A percentile compares a stretch with the other conserved stretches of the same genome.
Evolutionary conservation across 53 echinoderm and acorn worm species (phyloP).

Genomic region (Actinopyga echinites): DNA sequence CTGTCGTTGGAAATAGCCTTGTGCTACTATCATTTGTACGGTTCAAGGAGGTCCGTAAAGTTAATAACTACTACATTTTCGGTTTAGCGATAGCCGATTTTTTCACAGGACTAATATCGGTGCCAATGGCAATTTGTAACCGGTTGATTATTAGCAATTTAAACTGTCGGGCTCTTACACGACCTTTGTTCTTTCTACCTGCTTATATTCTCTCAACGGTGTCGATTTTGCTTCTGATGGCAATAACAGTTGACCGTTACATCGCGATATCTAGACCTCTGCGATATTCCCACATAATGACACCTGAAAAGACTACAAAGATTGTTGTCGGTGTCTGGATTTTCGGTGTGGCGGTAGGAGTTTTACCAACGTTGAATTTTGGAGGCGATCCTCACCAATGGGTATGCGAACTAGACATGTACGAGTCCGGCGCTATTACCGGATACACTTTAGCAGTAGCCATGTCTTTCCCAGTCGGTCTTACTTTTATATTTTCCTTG

Average conservation of each 20-base stretch:
- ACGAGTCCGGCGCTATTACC: no score
- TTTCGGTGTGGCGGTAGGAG: no score
- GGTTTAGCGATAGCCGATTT: constrained; percentile 10
- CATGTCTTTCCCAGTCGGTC: no score
- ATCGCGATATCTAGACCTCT: neutral
- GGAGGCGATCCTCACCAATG: no score
- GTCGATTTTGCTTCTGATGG: neutral
- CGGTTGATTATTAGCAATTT: neutral
- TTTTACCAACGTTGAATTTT: no score
- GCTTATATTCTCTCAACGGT: neutral
- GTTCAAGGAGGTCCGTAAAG: neutral
- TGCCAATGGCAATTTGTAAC: neutral
- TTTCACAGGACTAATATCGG: neutral
- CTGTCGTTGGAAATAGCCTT: neutral
- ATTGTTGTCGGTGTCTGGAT: no score
- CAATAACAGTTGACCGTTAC: neutral
- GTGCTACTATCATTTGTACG: neutral
- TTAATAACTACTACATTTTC: neutral
- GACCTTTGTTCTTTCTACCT: neutral
- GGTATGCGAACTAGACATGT: no score
- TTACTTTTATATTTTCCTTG: no score
- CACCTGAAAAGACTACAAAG: neutral
- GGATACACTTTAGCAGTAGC: no score
- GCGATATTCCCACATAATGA: neutral
- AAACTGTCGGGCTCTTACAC: neutral